Evolutionary conservation across 2,888 invertebrate genomes (phyloP), one percentile per base, ranked within the genome.

Genomic region (Trachelus tabidus): DNA sequence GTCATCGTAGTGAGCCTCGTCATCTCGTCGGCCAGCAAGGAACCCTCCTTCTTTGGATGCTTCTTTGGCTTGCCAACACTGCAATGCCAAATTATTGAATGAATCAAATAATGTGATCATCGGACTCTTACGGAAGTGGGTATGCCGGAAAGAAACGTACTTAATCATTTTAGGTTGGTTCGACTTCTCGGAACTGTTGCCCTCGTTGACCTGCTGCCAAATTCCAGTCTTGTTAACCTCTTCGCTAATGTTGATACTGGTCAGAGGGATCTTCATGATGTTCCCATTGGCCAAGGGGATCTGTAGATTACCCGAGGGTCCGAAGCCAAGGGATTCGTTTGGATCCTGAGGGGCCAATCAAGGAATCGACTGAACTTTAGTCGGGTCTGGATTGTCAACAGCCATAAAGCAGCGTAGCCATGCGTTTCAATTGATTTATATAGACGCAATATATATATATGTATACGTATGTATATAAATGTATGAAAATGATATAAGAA

Each of bases 151-250:
- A 68, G 34, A 75, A 76, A 83, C 89, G 79, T 87, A 91, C 91
- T 89, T 90, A 77, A 88, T 90, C 76, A 87, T 76, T 78, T 90
- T 90, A 4, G 82, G 77, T 73, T 88, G 87, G 75, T 89, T 90
- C 40, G 68, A 75, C 71, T 80, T 87, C 88, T 93, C 92, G 83
- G 93, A 93, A 80, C 93, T 92, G 88, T 94, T 95, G 81, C 93
- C 93, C 87, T 95, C 95, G 90, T 97, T 97, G 23, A 97, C 96
- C 92, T 97, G 97, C 89, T 97, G 97, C 98, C 98, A 99, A 88
- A 98, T 96, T 56, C 97, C 96, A 37, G 97, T 96, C 91, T 97
- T 97, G 89, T 98, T 96, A 78, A 98, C 96, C 92, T 98, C 98
- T 91, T 98, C 98, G 11, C 97, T 96, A 89, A 98, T 97, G 90